These are phyloP conservation scores for Microtus ochrogaster DNA, from an alignment of 2,113 vertebrate species.

Conservation along the genomic window DNA sequence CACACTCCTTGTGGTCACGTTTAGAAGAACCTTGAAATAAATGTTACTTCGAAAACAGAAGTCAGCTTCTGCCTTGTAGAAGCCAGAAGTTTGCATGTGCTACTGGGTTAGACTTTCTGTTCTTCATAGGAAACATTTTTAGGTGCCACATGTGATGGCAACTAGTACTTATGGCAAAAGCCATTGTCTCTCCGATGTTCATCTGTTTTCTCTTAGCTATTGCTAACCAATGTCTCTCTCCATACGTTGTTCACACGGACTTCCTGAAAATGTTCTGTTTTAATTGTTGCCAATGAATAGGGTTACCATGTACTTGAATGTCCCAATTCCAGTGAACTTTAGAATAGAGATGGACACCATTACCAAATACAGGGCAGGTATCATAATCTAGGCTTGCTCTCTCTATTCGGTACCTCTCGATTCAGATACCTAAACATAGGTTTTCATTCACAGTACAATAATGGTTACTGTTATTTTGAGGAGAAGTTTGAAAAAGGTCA, in stretches of 20 bases:
- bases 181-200: neutral
- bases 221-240: neutral
- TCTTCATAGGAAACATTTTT: neutral
- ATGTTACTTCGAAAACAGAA: conserved; percentile 20
- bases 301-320: neutral
- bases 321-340: neutral
- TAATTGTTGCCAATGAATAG: neutral
- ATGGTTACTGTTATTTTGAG: neutral
- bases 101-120: conserved; percentile 40
- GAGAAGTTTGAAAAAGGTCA: neutral
- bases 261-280: neutral
- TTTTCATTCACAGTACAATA: neutral
- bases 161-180: neutral
- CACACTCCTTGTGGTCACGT: neutral
- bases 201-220: neutral
- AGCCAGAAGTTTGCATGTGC: conserved; percentile 4
- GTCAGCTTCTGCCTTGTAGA: neutral
- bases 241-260: neutral
- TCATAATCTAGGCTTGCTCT: neutral
- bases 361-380: neutral
- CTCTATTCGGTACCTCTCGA: neutral
- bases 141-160: neutral
- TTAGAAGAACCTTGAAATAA: conserved; percentile 44
- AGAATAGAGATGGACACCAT: neutral
- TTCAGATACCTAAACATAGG: neutral